A percentile compares a stretch with the other conserved stretches of the same genome.
These are phyloP conservation scores for Hydractinia symbiolongicarpus DNA, from an alignment of 30 jellyfish, hydroid and myxozoan genomes.

Conservation along the genomic window DNA sequence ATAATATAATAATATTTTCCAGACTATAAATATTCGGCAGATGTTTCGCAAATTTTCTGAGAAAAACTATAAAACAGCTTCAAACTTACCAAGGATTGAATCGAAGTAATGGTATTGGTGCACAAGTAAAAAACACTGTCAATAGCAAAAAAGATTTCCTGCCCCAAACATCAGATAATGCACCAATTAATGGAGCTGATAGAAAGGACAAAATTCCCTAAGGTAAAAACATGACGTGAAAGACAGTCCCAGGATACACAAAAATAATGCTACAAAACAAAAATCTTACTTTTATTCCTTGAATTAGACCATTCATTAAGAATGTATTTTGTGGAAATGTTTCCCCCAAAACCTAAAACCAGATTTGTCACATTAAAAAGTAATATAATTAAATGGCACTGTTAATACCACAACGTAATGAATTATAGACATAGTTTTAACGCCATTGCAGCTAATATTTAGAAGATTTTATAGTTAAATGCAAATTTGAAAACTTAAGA, in stretches of 20 bases:
- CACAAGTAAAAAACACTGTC: slow-evolving; percentile 92
- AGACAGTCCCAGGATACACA: background rate
- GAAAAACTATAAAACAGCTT: too few relatives aligned
- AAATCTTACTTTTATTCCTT: slow-evolving; percentile 83
- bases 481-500: too few relatives aligned
- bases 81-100: slow-evolving; percentile 91
- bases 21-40: too few relatives aligned
- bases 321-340: slow-evolving; percentile 92
- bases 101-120: slow-evolving; percentile 91
- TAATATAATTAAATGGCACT: too few relatives aligned
- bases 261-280: background rate
- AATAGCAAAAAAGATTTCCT: slow-evolving; percentile 86
- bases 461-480: too few relatives aligned
- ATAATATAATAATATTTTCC: too few relatives aligned
- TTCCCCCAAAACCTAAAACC: slow-evolving; percentile 83
- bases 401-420: too few relatives aligned
- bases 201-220: slow-evolving; percentile 96
- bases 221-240: background rate
- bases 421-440: too few relatives aligned
- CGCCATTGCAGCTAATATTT: too few relatives aligned
- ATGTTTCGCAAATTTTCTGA: too few relatives aligned
- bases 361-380: too few relatives aligned
- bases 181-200: slow-evolving; percentile 99
- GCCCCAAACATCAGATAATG: slow-evolving; percentile 99
- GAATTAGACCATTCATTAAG: slow-evolving; percentile 94